Percentiles rank a stretch among this genome's conserved stretches.
Evolutionary conservation across 2,797 vertebrate species (phyloP).

Genomic region (Chaenodraco wilsoni): DNA sequence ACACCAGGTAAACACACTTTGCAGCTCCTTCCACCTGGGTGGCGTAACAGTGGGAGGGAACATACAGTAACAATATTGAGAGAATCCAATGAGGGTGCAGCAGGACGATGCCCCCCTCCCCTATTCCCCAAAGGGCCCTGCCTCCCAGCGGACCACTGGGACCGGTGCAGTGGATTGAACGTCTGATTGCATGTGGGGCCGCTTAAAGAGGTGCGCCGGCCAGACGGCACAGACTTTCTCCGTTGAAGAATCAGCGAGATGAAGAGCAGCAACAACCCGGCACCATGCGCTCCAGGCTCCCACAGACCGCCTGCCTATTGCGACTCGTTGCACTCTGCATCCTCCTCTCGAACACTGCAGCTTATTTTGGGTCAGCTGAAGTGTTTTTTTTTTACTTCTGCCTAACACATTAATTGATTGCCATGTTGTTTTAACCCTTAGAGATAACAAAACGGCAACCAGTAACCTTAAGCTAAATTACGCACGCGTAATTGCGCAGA

Average conservation of each 20-base stretch:
- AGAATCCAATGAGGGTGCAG: constrained; percentile 72
- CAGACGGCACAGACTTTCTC: constrained; percentile 79
- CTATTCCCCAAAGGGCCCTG: constrained; percentile 53
- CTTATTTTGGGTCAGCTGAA: constrained; percentile 86
- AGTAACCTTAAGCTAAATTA: constrained; percentile 40
- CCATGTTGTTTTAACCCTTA: constrained; percentile 9
- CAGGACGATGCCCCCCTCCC: constrained; percentile 45
- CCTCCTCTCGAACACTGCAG: constrained; percentile 83
- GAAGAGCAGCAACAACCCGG: constrained; percentile 87
- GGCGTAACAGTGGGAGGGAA: constrained; percentile 69
- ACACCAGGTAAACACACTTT: constrained; percentile 40
- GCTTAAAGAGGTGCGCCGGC: constrained; percentile 81
- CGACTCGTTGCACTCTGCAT: constrained; percentile 86
- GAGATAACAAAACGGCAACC: background rate
- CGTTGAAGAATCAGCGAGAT: constrained; percentile 85
- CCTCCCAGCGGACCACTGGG: constrained; percentile 70
- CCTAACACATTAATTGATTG: background rate
- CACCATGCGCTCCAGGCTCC: constrained; percentile 91
- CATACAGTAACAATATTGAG: constrained; percentile 52
- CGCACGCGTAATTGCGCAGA: constrained; percentile 61
- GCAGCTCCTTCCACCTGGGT: constrained; percentile 61
- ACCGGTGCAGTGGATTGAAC: constrained; percentile 61
- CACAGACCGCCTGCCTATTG: constrained; percentile 86
- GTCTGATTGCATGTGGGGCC: constrained; percentile 65
- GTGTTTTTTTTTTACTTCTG: constrained; percentile 23